These are phyloP conservation scores for Troilus luridus DNA, from an alignment of 2,888 invertebrate genomes.

Conservation along the genomic window DNA sequence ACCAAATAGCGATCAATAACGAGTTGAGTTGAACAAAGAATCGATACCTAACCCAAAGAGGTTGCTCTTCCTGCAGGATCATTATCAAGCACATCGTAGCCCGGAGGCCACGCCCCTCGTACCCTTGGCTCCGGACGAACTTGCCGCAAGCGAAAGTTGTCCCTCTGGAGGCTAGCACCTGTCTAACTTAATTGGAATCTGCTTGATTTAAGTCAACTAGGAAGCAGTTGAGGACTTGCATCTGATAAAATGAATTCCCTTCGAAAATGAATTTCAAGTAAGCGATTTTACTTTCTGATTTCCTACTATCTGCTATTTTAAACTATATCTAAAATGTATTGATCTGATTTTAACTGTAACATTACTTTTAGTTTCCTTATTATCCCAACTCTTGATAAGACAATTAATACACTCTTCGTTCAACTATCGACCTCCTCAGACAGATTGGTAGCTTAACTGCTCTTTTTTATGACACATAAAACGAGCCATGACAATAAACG, in stretches of 20 bases:
- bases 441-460: not conserved
- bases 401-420: not conserved
- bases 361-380: no score
- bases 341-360: no score
- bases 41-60: not conserved
- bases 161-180: slow-evolving; percentile 49
- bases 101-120: not conserved
- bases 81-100: not conserved
- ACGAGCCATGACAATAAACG: not conserved
- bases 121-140: slow-evolving; percentile 9
- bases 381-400: not conserved
- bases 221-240: not conserved
- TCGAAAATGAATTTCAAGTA: no score
- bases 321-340: no score
- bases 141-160: slow-evolving; percentile 28
- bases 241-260: no score
- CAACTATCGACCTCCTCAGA: not conserved
- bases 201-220: not conserved
- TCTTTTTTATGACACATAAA: not conserved
- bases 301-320: not conserved
- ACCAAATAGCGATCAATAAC: not conserved
- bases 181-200: slow-evolving; percentile 17
- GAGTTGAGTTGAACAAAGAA: not conserved
- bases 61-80: not conserved
- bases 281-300: no score